phyloP scores from a whole-genome alignment of 2,113 vertebrate species.

The Cricetomys ansorgei region DNA sequence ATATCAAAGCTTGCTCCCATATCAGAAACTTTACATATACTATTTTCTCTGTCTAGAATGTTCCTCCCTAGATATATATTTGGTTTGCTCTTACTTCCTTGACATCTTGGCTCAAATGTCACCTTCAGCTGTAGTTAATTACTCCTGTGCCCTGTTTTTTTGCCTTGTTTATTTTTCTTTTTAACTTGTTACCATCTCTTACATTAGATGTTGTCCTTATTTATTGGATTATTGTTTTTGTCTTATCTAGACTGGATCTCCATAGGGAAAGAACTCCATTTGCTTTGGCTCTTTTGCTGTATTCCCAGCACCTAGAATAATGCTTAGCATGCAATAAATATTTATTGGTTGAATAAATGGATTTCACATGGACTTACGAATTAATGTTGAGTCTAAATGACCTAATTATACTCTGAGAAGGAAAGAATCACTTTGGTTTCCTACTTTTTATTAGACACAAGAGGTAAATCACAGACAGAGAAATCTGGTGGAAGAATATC shows the following conservation, averaged over 20 bases:
- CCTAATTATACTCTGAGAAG: not conserved
- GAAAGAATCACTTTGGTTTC: not conserved
- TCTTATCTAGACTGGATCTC: constrained; percentile 5
- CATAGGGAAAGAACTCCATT: not conserved
- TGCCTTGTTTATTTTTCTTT: not conserved
- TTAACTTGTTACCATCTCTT: not conserved
- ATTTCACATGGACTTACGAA: constrained; percentile 19
- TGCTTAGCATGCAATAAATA: constrained; percentile 21
- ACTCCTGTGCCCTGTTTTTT: not conserved
- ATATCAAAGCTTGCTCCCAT: not conserved
- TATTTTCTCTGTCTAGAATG: not conserved
- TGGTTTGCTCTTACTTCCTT: not conserved
- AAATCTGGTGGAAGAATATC: constrained; percentile 19
- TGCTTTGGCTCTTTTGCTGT: not conserved
- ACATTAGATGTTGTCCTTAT: constrained; percentile 16
- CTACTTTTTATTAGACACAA: not conserved
- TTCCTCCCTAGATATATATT: not conserved
- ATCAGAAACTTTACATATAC: not conserved
- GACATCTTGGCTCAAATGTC: not conserved
- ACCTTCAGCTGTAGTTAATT: not conserved
- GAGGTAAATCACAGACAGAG: not conserved
- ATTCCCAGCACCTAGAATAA: not conserved
- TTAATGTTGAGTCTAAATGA: not conserved
- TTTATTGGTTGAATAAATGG: constrained; percentile 28
- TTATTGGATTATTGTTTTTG: constrained; percentile 24